These are phyloP conservation scores for Meandrina meandrites DNA, from an alignment of 92 coral and sea anemone genomes.

Conservation along the genomic window DNA sequence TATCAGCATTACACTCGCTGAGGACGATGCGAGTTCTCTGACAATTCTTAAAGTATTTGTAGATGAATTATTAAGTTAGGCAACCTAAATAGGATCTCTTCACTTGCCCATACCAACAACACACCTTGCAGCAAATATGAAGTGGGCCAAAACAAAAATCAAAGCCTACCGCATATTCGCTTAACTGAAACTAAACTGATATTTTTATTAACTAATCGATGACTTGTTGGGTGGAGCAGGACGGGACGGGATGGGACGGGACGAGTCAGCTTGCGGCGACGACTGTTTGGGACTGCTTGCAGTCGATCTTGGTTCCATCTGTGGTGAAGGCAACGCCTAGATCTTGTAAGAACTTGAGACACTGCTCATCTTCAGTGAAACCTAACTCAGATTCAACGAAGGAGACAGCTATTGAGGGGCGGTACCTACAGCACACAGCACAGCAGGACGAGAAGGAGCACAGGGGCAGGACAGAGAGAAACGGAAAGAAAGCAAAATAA, in stretches of 20 bases:
- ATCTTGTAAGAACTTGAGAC: constrained; percentile 92
- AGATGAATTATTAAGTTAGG: constrained; percentile 15
- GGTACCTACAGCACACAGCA: constrained; percentile 77
- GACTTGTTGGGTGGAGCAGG: constrained; percentile 41
- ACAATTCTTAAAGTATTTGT: constrained; percentile 17
- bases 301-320: constrained; percentile 91
- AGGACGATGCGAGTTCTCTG: constrained; percentile 25
- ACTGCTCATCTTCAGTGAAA: constrained; percentile 89
- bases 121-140: constrained; percentile 34
- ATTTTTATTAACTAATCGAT: constrained; percentile 14
- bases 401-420: constrained; percentile 97
- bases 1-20: neutral
- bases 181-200: constrained; percentile 2
- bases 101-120: constrained; percentile 29
- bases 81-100: constrained; percentile 16
- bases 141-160: constrained; percentile 9
- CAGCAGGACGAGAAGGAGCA: constrained; percentile 31
- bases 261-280: constrained; percentile 45
- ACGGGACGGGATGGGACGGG: constrained; percentile 16
- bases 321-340: constrained; percentile 85
- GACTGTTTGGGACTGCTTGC: constrained; percentile 87
- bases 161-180: constrained; percentile 40
- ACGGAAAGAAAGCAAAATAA: constrained; percentile 29
- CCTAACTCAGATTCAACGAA: constrained; percentile 99
- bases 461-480: constrained; percentile 17